Percentiles rank a stretch among this genome's conserved stretches.
These are phyloP conservation scores for Callyntrura guangdongensis DNA, from an alignment of 2,888 invertebrate species.

Conservation along the genomic window DNA sequence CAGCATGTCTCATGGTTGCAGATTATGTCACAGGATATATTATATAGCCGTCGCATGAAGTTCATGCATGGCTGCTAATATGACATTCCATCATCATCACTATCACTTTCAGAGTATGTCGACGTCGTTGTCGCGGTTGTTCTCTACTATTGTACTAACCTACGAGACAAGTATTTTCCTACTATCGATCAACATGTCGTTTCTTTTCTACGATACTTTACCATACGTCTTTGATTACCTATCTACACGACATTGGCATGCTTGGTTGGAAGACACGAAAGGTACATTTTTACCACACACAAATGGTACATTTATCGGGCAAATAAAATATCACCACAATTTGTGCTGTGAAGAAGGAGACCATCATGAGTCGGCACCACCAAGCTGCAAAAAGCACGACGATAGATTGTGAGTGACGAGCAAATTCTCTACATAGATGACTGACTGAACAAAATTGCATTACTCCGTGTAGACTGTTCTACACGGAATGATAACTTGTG, in stretches of 20 bases:
- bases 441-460: no score
- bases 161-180: neutral
- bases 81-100: conserved; percentile 41
- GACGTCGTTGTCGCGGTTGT: neutral
- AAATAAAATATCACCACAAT: no score
- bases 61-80: conserved; percentile 33
- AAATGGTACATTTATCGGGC: no score
- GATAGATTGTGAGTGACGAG: no score
- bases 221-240: neutral
- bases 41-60: neutral
- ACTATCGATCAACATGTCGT: neutral
- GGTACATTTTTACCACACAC: neutral
- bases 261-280: neutral
- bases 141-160: neutral
- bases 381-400: no score
- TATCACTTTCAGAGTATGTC: neutral
- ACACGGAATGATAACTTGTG: no score
- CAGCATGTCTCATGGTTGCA: neutral
- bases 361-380: no score
- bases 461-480: no score
- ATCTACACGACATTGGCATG: neutral
- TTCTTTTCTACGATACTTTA: neutral
- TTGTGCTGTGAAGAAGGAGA: no score
- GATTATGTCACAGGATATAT: neutral
- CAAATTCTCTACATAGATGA: no score